These are phyloP conservation scores for Strigamia transsilvanica DNA, from an alignment of 2,888 invertebrate species.

Conservation along the genomic window DNA sequence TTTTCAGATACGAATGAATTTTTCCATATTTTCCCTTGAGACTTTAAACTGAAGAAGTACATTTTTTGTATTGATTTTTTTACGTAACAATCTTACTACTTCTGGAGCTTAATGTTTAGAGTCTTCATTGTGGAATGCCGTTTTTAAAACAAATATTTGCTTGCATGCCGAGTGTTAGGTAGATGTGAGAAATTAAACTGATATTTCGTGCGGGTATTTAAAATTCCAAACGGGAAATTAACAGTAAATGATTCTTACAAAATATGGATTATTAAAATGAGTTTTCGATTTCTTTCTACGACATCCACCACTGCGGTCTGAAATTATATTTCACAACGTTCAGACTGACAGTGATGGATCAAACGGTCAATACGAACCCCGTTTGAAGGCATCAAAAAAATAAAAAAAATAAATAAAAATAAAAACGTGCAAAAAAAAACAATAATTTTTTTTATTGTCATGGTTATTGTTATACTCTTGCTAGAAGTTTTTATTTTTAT, in stretches of 20 bases:
- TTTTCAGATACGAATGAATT: background rate
- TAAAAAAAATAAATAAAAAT: background rate
- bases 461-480: background rate
- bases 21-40: background rate
- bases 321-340: background rate
- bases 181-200: background rate
- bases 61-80: background rate
- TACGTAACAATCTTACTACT: background rate
- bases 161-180: background rate
- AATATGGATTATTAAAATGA: background rate
- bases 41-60: background rate
- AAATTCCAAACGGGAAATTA: too few species aligned
- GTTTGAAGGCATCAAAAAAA: background rate
- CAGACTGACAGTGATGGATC: conserved; percentile 1
- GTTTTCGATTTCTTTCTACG: background rate
- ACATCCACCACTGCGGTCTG: background rate
- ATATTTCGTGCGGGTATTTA: background rate
- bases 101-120: background rate
- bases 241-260: background rate
- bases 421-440: background rate
- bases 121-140: conserved; percentile 23
- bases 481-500: background rate
- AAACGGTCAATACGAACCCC: background rate
- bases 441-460: background rate
- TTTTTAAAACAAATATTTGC: conserved; percentile 8